A percentile compares a stretch with the other conserved stretches of the same genome.
These are phyloP conservation scores for Betta splendens DNA, from an alignment of 2,797 vertebrate species.

Conservation along the genomic window DNA sequence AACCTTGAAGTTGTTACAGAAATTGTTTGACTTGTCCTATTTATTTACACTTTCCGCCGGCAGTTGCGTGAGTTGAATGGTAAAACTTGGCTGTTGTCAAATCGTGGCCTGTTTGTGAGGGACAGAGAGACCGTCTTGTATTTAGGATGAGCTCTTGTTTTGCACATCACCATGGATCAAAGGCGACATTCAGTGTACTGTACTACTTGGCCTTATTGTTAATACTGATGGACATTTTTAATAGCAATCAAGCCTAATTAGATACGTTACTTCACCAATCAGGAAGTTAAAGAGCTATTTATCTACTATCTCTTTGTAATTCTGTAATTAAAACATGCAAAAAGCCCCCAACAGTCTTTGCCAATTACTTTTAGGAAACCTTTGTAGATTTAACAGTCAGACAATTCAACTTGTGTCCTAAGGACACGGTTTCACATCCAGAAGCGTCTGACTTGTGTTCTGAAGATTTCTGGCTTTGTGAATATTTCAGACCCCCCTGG, in stretches of 20 bases:
- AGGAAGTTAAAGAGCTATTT: no score
- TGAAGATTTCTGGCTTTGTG: slow-evolving; percentile 42
- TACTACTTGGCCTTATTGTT: not conserved
- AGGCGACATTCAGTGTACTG: no score
- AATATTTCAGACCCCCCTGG: slow-evolving; percentile 52
- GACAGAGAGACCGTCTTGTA: no score
- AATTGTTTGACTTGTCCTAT: not conserved
- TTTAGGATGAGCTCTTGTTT: no score
- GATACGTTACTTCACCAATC: not conserved
- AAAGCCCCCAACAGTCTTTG: no score
- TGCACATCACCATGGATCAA: no score
- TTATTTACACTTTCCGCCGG: no score
- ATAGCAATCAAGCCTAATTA: not conserved
- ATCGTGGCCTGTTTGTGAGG: no score
- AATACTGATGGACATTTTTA: not conserved
- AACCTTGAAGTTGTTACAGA: not conserved
- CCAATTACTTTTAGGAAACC: not conserved
- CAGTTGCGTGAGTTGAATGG: no score
- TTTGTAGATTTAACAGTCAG: not conserved
- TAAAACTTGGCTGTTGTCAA: no score
- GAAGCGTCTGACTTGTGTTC: slow-evolving; percentile 37
- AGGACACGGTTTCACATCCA: slow-evolving; percentile 4
- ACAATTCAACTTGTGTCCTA: not conserved
- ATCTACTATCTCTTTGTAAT: not conserved
- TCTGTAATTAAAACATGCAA: not conserved